Conservation (phyloP, 2,888 invertebrate genomes). For the Dicranocentrus wangi region DNA sequence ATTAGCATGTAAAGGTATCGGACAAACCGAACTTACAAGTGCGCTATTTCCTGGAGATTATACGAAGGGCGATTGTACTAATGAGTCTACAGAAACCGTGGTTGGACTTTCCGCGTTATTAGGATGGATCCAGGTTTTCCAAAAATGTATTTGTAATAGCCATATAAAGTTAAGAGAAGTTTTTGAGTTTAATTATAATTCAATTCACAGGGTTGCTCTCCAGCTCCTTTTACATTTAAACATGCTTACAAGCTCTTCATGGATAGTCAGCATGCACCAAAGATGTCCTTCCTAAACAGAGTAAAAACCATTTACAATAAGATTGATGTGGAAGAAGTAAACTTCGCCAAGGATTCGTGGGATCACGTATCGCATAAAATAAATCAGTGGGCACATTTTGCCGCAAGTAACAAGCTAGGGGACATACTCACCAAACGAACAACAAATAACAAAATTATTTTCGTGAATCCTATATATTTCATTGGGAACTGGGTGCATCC, state of each 20-base stretch:
- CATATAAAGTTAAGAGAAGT: no score
- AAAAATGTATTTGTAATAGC: no score
- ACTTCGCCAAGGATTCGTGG: constrained; percentile 21
- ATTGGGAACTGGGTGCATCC: constrained; percentile 55
- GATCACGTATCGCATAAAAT: neutral
- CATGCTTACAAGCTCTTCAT: constrained; percentile 33
- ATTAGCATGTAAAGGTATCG: neutral
- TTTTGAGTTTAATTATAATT: no score
- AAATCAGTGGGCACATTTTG: constrained; percentile 40
- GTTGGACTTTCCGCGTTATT: constrained; percentile 30
- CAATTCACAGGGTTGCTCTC: no score
- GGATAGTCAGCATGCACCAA: constrained; percentile 18
- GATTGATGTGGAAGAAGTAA: constrained; percentile 26
- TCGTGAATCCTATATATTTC: constrained; percentile 46
- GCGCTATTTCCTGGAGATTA: constrained; percentile 21
- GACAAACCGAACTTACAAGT: constrained; percentile 15
- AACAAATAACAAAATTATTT: constrained; percentile 28
- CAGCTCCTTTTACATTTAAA: constrained; percentile 5
- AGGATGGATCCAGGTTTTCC: neutral
- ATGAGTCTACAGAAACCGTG: constrained; percentile 16
- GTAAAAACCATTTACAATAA: constrained; percentile 26
- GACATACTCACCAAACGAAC: constrained; percentile 39
- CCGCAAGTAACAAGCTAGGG: constrained; percentile 33
- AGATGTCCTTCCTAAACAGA: neutral
- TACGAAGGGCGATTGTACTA: neutral